Conservation (phyloP, 2,797 vertebrate genomes). For the Cryptoblepharus egeriae region DNA sequence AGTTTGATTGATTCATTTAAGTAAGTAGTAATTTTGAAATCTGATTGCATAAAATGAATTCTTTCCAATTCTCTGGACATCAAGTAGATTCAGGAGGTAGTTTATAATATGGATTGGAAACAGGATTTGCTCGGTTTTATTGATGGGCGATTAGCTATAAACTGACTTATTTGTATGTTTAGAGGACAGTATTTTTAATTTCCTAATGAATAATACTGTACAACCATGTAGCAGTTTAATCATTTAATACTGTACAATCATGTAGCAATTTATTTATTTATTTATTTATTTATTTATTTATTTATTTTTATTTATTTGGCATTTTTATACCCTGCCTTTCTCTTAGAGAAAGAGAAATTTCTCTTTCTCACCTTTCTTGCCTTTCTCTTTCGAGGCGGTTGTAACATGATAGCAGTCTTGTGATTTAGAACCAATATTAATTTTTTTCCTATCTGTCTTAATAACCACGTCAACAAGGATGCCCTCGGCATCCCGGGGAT, state of each 20-base stretch:
- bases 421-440: not conserved
- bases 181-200: not conserved
- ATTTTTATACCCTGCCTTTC: too few relatives aligned
- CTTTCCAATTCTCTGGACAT: not conserved
- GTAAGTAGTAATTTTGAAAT: not conserved
- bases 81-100: not conserved
- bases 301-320: too few relatives aligned
- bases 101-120: not conserved
- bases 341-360: too few relatives aligned
- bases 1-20: not conserved
- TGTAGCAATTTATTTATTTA: too few relatives aligned
- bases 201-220: not conserved
- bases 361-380: too few relatives aligned
- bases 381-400: too few relatives aligned
- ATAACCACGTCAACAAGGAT: too few relatives aligned
- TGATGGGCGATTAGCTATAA: too few relatives aligned
- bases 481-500: too few relatives aligned
- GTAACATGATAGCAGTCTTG: not conserved
- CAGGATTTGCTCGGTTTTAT: not conserved
- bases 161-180: not conserved
- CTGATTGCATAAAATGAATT: not conserved
- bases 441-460: not conserved
- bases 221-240: too few relatives aligned
- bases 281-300: too few relatives aligned
- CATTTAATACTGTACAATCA: too few relatives aligned